Evolutionary conservation across 2,888 invertebrate species (phyloP).

Genomic region (Tetragonisca angustula): DNA sequence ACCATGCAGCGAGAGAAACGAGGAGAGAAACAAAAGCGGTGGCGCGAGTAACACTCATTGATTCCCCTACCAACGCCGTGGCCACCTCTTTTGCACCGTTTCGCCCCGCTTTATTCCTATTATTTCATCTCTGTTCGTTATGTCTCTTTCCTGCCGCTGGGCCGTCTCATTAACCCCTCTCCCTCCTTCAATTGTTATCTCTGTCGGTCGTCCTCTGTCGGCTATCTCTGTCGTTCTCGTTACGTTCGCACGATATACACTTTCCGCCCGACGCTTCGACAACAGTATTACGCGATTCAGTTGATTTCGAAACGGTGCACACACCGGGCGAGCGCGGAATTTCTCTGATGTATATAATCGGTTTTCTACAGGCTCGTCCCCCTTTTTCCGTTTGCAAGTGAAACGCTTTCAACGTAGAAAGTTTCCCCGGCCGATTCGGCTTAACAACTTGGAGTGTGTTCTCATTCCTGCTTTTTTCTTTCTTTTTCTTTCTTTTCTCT

Average conservation of each 20-base stretch:
- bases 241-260: conserved; percentile 17
- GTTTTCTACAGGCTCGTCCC: conserved; percentile 15
- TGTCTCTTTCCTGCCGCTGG: conserved; percentile 9
- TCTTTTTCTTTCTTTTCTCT: background rate
- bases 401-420: conserved; percentile 59
- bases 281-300: conserved; percentile 41
- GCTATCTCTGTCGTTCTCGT: background rate
- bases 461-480: background rate
- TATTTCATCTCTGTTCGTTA: conserved; percentile 35
- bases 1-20: conserved; percentile 16
- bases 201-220: background rate
- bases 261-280: conserved; percentile 23
- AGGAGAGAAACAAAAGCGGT: conserved; percentile 55
- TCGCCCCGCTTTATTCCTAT: conserved; percentile 17
- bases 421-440: conserved; percentile 34
- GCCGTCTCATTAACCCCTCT: conserved; percentile 17
- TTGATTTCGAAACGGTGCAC: conserved; percentile 49
- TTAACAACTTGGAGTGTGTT: background rate
- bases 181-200: conserved; percentile 7
- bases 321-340: conserved; percentile 21
- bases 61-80: conserved; percentile 66
- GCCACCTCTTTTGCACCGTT: conserved; percentile 43
- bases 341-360: conserved; percentile 22
- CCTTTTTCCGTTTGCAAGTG: conserved; percentile 29
- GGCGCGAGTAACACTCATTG: conserved; percentile 70